Base-by-base conservation (phyloP, 1,140 invertebrate genomes). In the Samia ricini region DNA sequence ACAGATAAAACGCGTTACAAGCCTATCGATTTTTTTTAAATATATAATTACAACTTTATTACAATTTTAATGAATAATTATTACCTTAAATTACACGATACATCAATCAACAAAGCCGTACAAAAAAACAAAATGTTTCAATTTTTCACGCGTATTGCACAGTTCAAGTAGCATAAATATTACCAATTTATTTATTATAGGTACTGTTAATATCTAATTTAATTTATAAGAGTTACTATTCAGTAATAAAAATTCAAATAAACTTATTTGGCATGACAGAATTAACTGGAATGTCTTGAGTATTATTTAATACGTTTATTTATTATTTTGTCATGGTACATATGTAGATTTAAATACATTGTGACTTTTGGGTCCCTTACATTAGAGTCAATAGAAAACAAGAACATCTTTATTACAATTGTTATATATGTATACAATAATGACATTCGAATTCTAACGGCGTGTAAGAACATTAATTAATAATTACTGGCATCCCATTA, bases 1-100 rank as follows among this genome's bases (percentile, higher is more conserved):
- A 83, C 81, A 81, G 72, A 79, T 82, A 85, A n/a, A 77, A 80
- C 74, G 81, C 72, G 71, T 79, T 81, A 83, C 69, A 85, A 82
- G 79, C 82, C 76, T 85, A 85, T 76, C 74, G 74, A 79, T 76
- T 77, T 77, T 83, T 77, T 66, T 68, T 71, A 79, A n/a, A n/a
- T n/a, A n/a, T n/a, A 81, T 84, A 84, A 85, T 85, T 85, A 88
- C 79, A 88, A 76, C 66, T 85, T 86, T 85, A 79, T 75, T 83
- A 89, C 83, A 88, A 79, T 81, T 85, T 87, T 82, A 77, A 81
- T 76, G 62, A 75, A 59, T 76, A 76, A 76, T 81, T 76, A 73
- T 67, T n/a, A n/a, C n/a, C 77, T 82, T 80, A 83, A 62, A 74
- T 73, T 85, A 88, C 66, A 88, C 67, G 76, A 82, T 83, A 83